These are phyloP conservation scores for Tapirus terrestris DNA, from an alignment of 2,113 vertebrate species.

Conservation along the genomic window DNA sequence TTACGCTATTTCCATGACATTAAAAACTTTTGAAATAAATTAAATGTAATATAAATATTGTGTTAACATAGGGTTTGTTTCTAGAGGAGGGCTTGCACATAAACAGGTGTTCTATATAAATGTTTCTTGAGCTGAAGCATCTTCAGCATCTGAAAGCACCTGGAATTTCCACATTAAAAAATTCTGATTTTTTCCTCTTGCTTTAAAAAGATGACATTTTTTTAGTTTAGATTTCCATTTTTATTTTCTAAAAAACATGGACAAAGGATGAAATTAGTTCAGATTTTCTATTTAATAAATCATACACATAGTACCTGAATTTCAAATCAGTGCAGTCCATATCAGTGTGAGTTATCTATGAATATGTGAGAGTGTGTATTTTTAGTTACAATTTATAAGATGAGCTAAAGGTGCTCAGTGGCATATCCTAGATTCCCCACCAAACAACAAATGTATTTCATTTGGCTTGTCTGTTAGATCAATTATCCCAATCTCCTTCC, in stretches of 20 bases:
- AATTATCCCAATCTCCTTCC: conserved; percentile 77
- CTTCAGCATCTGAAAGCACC: background rate
- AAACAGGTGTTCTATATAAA: background rate
- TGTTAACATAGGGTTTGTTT: background rate
- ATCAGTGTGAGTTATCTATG: background rate
- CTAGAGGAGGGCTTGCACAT: background rate
- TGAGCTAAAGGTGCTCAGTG: conserved; percentile 76
- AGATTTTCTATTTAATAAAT: background rate
- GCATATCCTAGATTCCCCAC: conserved; percentile 79
- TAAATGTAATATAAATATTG: background rate
- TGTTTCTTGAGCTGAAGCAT: background rate
- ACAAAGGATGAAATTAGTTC: background rate
- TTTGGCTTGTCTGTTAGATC: conserved; percentile 77
- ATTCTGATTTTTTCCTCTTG: background rate
- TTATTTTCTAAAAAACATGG: background rate
- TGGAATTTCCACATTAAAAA: conserved; percentile 14
- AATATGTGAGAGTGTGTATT: background rate
- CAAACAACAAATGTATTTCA: conserved; percentile 80
- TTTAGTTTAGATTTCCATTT: conserved; percentile 25
- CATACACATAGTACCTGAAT: background rate
- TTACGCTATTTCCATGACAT: background rate
- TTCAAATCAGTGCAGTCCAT: background rate
- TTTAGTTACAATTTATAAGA: conserved; percentile 74
- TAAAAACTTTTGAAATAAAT: background rate
- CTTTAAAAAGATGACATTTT: conserved; percentile 2